Base-by-base conservation (phyloP, 1,140 invertebrate genomes). In the Acromyrmex charruanus region DNA sequence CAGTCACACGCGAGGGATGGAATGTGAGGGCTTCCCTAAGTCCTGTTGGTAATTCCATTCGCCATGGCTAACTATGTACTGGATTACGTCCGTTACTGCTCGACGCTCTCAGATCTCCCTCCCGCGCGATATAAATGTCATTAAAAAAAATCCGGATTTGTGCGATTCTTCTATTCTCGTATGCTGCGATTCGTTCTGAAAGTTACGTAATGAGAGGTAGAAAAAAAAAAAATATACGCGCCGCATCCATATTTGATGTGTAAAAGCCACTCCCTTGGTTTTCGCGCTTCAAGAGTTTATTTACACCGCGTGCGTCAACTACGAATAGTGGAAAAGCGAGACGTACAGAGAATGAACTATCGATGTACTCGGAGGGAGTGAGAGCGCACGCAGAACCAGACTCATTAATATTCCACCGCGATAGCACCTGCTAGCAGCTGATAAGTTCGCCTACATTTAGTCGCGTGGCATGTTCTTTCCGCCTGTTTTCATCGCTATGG, bases 401-500 rank as follows among this genome's bases (percentile, higher is more conserved):
- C 84, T 91, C 90, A 81, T 91, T 90, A 90, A 88, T 86, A 88
- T 90, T 87, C 69, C 84, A 65, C 59, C 71, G 84, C 77, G 82
- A 87, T 87, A 90, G 84, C 90, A 90, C 82, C 89, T 90, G 90
- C 84, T 90, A 53, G 89, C 72, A 61, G 84, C 89, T 87, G 89
- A 91, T 91, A 91, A 91, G 61, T 91, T 86, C 77, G 35, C 82
- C 68, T 87, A 58, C 65, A 55, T 66, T 77, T 66, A 75, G 63
- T 58, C 71, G 28, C 77, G 49, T 58, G 63, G 53, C 65, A 61
- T 39, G 61, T 69, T 35, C 74, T 85, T 79, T 77, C 49, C n/a
- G 74, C 66, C 72, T 3, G 39, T n/a, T 59, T 59, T 25, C n/a
- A 61, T 31, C 35, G 39, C 39, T n/a, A 44, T 21, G 58, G 49